Conservation (phyloP, 1,140 invertebrate species). For the Pinna nobilis region DNA sequence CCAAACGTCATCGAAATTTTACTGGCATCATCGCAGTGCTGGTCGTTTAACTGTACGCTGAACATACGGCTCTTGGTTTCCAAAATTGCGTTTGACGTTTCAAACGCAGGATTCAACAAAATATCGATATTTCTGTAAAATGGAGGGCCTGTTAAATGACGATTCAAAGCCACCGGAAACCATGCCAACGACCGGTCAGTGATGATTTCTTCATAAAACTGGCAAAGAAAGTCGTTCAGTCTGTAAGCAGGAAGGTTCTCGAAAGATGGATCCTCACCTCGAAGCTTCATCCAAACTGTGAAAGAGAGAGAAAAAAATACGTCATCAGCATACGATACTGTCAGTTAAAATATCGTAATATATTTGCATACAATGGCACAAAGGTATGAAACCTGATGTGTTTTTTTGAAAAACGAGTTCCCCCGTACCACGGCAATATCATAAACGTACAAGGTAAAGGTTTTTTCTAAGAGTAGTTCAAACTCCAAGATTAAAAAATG, state of each 20-base stretch:
- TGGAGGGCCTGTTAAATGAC: slow-evolving; percentile 25
- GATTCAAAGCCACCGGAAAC: slow-evolving; percentile 26
- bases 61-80: too few relatives aligned
- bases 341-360: too few relatives aligned
- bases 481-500: too few relatives aligned
- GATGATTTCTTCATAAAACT: slow-evolving; percentile 22
- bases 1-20: slow-evolving; percentile 20
- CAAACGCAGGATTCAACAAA: slow-evolving; percentile 21
- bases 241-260: slow-evolving; percentile 20
- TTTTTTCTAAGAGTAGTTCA: too few relatives aligned
- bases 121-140: slow-evolving; percentile 37
- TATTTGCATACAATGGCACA: too few relatives aligned
- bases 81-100: slow-evolving; percentile 23
- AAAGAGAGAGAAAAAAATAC: slow-evolving; percentile 20
- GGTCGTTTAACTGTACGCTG: too few relatives aligned
- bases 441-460: too few relatives aligned
- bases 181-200: not conserved
- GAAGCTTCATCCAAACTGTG: slow-evolving; percentile 38
- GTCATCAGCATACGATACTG: too few relatives aligned
- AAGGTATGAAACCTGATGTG: too few relatives aligned
- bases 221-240: slow-evolving; percentile 20
- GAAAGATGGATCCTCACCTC: slow-evolving; percentile 33
- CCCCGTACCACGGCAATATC: too few relatives aligned
- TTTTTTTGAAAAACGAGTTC: too few relatives aligned
- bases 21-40: not conserved